Conservation (phyloP, 2,888 invertebrate genomes). For the Eristalis arbustorum region DNA sequence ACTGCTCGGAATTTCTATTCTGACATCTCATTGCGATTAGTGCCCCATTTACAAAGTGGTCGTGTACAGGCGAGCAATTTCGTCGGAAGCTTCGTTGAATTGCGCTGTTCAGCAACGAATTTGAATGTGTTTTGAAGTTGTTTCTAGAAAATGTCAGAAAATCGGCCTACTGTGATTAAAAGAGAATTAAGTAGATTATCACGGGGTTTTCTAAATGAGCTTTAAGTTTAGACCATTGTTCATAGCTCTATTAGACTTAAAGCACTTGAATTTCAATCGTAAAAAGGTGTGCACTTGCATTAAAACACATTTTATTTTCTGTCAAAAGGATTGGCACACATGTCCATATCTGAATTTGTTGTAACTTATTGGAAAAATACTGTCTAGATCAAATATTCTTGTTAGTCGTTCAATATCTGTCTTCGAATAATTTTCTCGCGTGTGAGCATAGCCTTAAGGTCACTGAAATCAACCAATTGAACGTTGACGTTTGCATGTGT, state of each 20-base stretch:
- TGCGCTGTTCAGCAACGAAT: background rate
- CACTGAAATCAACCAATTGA: background rate
- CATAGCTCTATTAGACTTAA: too few species aligned
- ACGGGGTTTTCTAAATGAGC: too few species aligned
- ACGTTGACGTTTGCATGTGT: background rate
- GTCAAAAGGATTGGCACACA: too few species aligned
- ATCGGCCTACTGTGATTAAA: too few species aligned
- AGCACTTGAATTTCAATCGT: too few species aligned
- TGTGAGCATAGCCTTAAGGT: background rate
- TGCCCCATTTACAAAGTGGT: background rate
- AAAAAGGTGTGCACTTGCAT: too few species aligned
- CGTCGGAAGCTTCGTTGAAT: slow-evolving; percentile 9
- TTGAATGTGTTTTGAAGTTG: background rate
- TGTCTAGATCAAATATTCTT: too few species aligned
- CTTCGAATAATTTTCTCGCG: background rate
- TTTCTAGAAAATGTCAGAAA: background rate
- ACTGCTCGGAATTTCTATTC: slow-evolving; percentile 74
- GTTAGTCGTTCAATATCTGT: background rate
- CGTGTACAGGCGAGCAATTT: background rate
- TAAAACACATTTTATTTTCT: too few species aligned
- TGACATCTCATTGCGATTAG: slow-evolving; percentile 41
- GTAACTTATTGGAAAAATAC: too few species aligned
- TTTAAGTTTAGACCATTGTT: too few species aligned
- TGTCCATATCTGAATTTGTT: too few species aligned
- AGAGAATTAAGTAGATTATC: too few species aligned